These are phyloP conservation scores for Eira barbara DNA, from an alignment of 2,113 vertebrate genomes.

Conservation along the genomic window DNA sequence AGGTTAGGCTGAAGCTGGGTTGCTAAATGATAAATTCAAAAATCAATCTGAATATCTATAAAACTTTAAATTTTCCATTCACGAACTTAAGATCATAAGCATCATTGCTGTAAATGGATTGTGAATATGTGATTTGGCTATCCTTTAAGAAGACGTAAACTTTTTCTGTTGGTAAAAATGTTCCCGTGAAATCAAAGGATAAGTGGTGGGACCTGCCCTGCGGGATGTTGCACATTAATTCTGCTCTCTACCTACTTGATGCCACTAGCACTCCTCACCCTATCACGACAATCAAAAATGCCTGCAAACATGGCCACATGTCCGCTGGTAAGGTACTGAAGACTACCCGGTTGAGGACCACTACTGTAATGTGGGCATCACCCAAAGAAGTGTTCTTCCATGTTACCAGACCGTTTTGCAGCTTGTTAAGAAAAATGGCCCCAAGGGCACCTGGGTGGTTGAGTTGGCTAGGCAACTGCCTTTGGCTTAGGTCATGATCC, in stretches of 20 bases:
- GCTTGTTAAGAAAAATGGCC: background rate
- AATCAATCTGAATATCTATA: constrained; percentile 1
- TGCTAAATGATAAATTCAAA: background rate
- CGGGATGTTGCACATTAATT: background rate
- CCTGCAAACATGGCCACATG: background rate
- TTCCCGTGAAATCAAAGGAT: background rate
- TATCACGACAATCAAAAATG: background rate
- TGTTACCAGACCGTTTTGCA: background rate
- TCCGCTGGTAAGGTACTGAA: fast-evolving
- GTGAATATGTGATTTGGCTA: background rate
- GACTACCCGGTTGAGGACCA: background rate
- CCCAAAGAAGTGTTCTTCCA: background rate
- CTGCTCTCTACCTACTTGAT: background rate
- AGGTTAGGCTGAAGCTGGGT: background rate
- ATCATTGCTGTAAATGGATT: background rate
- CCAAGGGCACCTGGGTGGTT: too few relatives aligned
- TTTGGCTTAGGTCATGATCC: too few relatives aligned
- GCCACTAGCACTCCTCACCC: fast-evolving
- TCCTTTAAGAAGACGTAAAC: background rate
- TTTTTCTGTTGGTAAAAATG: background rate
- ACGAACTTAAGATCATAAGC: background rate
- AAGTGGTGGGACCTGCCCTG: background rate
- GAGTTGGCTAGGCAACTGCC: too few relatives aligned
- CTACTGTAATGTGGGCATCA: background rate
- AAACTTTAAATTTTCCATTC: background rate